Percentiles rank a stretch among this genome's conserved stretches.
Conservation (phyloP, 2,797 vertebrate species). For the Aselliscus stoliczkanus region DNA sequence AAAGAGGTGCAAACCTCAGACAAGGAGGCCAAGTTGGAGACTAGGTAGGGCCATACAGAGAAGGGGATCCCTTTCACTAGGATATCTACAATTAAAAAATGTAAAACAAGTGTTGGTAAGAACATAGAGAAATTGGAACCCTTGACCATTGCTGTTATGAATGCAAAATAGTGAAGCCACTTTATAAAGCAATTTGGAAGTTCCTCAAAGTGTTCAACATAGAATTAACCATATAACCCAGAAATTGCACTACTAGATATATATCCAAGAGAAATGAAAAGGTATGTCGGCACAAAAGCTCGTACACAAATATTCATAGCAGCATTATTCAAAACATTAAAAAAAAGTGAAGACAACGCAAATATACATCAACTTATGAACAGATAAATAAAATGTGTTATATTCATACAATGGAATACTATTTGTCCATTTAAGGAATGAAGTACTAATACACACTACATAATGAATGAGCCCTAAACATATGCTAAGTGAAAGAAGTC, state of each 20-base stretch:
- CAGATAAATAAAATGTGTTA: neutral
- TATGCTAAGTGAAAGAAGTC: neutral
- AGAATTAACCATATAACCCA: neutral
- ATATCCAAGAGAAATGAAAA: neutral
- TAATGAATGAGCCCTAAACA: neutral
- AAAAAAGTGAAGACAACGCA: neutral
- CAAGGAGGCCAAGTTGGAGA: neutral
- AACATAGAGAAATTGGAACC: neutral
- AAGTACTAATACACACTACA: neutral
- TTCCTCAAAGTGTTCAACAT: neutral
- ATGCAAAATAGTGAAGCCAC: neutral
- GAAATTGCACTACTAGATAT: neutral
- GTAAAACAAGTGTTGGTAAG: neutral
- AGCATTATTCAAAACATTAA: neutral
- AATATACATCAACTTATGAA: neutral
- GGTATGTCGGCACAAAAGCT: neutral
- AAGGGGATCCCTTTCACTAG: neutral
- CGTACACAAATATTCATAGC: neutral
- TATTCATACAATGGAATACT: neutral
- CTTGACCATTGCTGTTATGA: neutral
- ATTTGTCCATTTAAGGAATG: neutral
- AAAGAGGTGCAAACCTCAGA: neutral
- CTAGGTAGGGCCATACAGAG: neutral
- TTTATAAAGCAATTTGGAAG: neutral
- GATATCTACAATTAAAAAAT: neutral